phyloP scores from a whole-genome alignment of 2,113 vertebrate species.

The Haemorhous mexicanus region DNA sequence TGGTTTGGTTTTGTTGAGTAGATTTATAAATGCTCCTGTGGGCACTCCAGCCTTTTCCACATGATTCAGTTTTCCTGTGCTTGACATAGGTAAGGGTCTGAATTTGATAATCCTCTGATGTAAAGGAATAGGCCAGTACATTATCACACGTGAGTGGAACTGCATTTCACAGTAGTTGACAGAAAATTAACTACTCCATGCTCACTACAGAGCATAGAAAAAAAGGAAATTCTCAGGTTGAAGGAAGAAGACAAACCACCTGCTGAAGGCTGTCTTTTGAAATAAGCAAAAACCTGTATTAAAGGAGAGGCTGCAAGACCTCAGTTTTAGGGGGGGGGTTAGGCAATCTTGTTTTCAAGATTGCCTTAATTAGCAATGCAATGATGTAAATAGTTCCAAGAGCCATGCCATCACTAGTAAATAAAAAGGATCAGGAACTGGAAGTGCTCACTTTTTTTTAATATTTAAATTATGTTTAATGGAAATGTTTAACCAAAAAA shows the following conservation, averaged over 20 bases:
- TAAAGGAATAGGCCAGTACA: neutral
- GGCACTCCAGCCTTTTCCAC: neutral
- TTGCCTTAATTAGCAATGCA: neutral
- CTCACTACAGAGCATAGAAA: neutral
- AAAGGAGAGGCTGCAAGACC: neutral
- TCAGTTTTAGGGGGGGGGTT: neutral
- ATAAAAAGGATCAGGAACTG: neutral
- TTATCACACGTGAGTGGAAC: neutral
- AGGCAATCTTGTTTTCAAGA: neutral
- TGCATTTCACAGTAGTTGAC: neutral
- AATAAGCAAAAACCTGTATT: neutral
- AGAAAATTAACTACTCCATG: neutral
- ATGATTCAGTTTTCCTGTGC: neutral
- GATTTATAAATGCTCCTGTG: neutral
- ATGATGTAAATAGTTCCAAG: neutral
- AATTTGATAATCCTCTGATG: neutral
- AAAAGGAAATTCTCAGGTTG: neutral
- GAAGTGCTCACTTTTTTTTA: neutral
- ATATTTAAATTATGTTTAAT: neutral
- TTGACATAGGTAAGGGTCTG: neutral
- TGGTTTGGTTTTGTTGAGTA: neutral
- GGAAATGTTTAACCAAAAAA: neutral
- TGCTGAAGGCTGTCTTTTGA: neutral
- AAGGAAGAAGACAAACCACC: neutral
- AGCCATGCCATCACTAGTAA: rapidly evolving